Percentiles rank a stretch among this genome's conserved stretches.
Conservation (phyloP, 2,113 vertebrate genomes). For the Willisornis vidua region DNA sequence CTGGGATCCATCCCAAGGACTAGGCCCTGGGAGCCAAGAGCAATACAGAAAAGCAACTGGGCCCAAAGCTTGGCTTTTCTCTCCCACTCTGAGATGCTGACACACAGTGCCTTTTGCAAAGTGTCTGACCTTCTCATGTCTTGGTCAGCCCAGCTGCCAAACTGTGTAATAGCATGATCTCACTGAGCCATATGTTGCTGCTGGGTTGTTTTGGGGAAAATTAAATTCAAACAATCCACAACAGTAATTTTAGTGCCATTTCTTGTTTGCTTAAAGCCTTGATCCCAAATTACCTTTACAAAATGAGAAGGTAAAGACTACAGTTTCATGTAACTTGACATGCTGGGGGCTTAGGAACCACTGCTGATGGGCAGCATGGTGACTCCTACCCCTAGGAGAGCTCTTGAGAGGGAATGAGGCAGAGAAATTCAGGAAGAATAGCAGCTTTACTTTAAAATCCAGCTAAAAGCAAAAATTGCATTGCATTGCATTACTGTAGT, state of each 20-base stretch:
- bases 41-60: background rate
- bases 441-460: background rate
- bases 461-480: background rate
- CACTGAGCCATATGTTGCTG: background rate
- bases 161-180: background rate
- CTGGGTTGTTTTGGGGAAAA: background rate
- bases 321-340: background rate
- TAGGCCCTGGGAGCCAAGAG: background rate
- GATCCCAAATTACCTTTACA: background rate
- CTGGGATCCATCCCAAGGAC: background rate
- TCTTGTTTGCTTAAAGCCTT: slow-evolving; percentile 2
- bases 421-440: background rate
- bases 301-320: background rate
- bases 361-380: background rate
- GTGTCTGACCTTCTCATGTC: background rate
- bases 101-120: background rate
- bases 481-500: background rate
- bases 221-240: slow-evolving; percentile 4
- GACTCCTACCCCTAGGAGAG: background rate
- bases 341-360: background rate
- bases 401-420: background rate
- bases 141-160: background rate
- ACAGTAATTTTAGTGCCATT: slow-evolving; percentile 10
- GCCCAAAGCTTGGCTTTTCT: background rate
- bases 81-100: background rate